Percentiles rank a stretch among this genome's conserved stretches.
These are phyloP conservation scores for Phenganax subtilis DNA, from an alignment of 92 coral and sea anemone species.

Conservation along the genomic window DNA sequence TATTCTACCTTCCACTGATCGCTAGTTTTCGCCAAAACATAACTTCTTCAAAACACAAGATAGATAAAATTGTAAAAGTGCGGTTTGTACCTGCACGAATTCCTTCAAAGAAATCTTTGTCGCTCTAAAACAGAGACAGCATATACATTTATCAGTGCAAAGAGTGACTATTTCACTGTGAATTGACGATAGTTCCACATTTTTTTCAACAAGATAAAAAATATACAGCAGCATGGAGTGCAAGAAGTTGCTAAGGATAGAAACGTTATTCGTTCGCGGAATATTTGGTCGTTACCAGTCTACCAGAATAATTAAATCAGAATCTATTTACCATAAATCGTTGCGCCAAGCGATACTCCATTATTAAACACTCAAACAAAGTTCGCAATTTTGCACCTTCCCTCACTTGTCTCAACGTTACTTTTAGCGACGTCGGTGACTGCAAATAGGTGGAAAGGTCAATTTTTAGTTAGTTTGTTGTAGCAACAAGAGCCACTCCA, in stretches of 20 bases:
- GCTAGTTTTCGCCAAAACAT: background rate
- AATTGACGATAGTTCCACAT: background rate
- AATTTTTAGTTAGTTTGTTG: too few species aligned
- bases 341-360: conserved; percentile 87
- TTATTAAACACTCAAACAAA: conserved; percentile 78
- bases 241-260: background rate
- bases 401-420: conserved; percentile 71
- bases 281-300: background rate
- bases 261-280: background rate
- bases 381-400: conserved; percentile 68
- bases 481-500: too few species aligned
- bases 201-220: background rate
- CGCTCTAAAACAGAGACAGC: conserved; percentile 50
- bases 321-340: conserved; percentile 69
- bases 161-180: background rate
- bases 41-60: background rate
- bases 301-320: background rate
- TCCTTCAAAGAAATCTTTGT: conserved; percentile 93
- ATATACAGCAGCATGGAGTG: too few species aligned
- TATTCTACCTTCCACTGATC: background rate
- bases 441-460: conserved; percentile 17
- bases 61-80: too few species aligned
- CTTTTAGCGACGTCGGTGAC: conserved; percentile 93
- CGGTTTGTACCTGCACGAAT: conserved; percentile 75
- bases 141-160: background rate